Evolutionary conservation across 2,888 invertebrate species (phyloP), one percentile per base, ranked within the genome.

Genomic region (Stenurella melanura): DNA sequence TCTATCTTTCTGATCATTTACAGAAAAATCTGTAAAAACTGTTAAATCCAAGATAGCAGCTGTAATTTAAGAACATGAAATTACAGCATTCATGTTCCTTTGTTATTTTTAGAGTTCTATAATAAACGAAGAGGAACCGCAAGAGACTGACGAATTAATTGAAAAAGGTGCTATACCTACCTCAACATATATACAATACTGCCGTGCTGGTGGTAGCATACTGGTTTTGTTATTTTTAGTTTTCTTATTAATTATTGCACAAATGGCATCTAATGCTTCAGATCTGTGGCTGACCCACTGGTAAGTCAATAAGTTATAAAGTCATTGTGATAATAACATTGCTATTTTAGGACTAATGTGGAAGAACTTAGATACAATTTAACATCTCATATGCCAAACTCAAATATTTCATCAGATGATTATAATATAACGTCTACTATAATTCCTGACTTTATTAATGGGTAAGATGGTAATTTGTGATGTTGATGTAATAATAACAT

Each of bases 211-310:
- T 67, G 93, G 92, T 4, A 92, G 92, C 26, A 89, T 92, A 84
- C 86, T 90, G 9, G 87, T 92, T 66, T 87, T 95, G 19, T 34
- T 91, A 0, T 83, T 92, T 10, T 91, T 94, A 5, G 34, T 92
- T 0, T 30, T 93, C 0, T 88, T 93, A 56, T 90, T 94, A 72
- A 80, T 95, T 19, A 80, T 93, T 9, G 94, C 95, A 5, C 96
- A 96, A 89, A 87, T 92, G 21, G 89, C 93, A 70, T 94, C 93
- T 74, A 95, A 95, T 60, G 91, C 93, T 69, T 91, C 93, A 66
- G 96, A 96, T 88, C 93, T 94, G 86, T 96, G 95, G 95, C 91
- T 96, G 0, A 94, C 94, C 1, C 89, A 92, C 84, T 96, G 96
- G 96, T 95, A 89, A 89, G 89, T 54, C 6, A 71, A 6, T 21